phyloP scores from a whole-genome alignment of 2,113 vertebrate genomes.

The Buteo buteo region DNA sequence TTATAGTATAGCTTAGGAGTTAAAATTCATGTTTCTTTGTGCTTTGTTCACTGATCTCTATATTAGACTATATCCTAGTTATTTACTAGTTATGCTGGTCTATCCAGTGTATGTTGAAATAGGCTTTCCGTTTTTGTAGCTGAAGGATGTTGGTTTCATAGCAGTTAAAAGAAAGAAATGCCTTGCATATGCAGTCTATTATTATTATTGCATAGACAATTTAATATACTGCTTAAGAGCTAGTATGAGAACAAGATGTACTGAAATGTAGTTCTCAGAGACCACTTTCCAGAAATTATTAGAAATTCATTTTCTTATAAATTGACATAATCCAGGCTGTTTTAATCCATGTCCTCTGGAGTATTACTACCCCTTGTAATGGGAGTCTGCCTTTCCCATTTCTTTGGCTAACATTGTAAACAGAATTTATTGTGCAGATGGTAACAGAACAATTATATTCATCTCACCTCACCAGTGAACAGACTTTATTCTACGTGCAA shows the following conservation, averaged over 20 bases:
- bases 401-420: background rate
- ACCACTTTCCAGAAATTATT: background rate
- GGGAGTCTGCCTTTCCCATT: background rate
- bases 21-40: background rate
- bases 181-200: background rate
- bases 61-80: background rate
- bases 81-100: background rate
- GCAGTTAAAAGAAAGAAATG: background rate
- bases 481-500: background rate
- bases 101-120: background rate
- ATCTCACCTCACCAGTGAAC: background rate
- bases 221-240: background rate
- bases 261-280: background rate
- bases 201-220: background rate
- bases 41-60: background rate
- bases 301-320: background rate
- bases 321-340: background rate
- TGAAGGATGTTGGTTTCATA: background rate
- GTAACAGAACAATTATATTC: background rate
- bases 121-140: background rate
- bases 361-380: background rate
- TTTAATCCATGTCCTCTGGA: background rate
- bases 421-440: conserved; percentile 1
- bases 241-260: background rate
- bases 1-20: background rate